These are phyloP conservation scores for Leptinotarsa lineolata DNA, from an alignment of 1,140 invertebrate genomes.

Conservation along the genomic window DNA sequence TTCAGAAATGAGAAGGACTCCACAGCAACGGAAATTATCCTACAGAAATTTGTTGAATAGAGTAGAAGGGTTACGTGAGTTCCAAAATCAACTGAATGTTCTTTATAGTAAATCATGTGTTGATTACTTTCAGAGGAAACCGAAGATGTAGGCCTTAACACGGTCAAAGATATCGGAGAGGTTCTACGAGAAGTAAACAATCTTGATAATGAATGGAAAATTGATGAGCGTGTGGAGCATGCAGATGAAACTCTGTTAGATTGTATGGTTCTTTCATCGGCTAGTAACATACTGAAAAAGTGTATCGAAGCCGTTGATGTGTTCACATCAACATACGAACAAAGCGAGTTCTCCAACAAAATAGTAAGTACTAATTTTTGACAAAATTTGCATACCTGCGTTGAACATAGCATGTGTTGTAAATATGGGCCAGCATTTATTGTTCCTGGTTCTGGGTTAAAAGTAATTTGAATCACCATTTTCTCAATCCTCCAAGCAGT, in stretches of 20 bases:
- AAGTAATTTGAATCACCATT: too few relatives aligned
- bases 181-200: constrained; percentile 54
- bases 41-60: constrained; percentile 38
- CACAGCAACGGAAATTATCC: constrained; percentile 31
- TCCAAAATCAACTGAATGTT: not conserved
- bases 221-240: constrained; percentile 55
- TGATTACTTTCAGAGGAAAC: constrained; percentile 43
- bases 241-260: constrained; percentile 59
- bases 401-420: too few relatives aligned
- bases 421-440: too few relatives aligned
- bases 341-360: constrained; percentile 52
- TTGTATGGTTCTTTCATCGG: constrained; percentile 56
- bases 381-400: not conserved
- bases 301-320: constrained; percentile 58
- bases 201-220: constrained; percentile 51
- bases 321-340: constrained; percentile 57
- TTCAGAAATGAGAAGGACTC: constrained; percentile 15
- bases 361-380: constrained; percentile 43
- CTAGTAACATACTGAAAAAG: constrained; percentile 56
- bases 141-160: constrained; percentile 48
- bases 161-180: constrained; percentile 51
- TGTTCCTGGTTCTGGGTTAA: too few relatives aligned
- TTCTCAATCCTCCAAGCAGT: too few relatives aligned
- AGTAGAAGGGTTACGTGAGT: constrained; percentile 39
- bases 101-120: not conserved